A percentile compares a stretch with the other conserved stretches of the same genome.
Conservation (phyloP, 2,113 vertebrate genomes). For the Pheucticus melanocephalus region DNA sequence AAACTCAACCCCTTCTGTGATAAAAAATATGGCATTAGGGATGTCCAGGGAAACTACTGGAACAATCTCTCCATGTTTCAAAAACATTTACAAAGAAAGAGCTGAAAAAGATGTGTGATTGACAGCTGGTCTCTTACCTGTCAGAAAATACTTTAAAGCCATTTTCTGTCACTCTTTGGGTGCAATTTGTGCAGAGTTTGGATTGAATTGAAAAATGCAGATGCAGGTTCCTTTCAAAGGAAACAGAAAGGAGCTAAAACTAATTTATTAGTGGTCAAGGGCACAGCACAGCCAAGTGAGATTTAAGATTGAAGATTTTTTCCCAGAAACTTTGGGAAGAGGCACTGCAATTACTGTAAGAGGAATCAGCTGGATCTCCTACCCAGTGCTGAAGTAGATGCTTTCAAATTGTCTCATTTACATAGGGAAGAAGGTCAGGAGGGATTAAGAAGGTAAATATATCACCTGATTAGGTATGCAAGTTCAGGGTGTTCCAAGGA, state of each 20-base stretch:
- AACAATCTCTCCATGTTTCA: background rate
- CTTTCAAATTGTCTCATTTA: background rate
- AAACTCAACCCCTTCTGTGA: background rate
- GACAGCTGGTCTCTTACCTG: background rate
- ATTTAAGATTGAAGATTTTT: background rate
- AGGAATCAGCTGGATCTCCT: background rate
- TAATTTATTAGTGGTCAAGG: background rate
- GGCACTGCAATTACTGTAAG: background rate
- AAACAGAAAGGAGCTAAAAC: background rate
- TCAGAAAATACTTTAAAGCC: background rate
- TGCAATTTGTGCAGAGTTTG: background rate
- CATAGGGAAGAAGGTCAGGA: background rate
- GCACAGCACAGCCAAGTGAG: background rate
- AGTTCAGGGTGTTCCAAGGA: background rate
- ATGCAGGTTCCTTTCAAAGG: background rate
- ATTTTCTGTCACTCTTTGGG: background rate
- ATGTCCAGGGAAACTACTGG: background rate
- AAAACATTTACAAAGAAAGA: background rate
- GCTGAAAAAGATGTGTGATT: background rate
- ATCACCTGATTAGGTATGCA: background rate
- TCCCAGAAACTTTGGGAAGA: background rate
- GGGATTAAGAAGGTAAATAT: constrained; percentile 1
- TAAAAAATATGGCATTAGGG: background rate
- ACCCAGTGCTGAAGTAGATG: background rate
- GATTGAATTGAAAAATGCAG: background rate